These are phyloP conservation scores for Dromiciops gliroides DNA, from an alignment of 2,113 vertebrate genomes.

Conservation along the genomic window DNA sequence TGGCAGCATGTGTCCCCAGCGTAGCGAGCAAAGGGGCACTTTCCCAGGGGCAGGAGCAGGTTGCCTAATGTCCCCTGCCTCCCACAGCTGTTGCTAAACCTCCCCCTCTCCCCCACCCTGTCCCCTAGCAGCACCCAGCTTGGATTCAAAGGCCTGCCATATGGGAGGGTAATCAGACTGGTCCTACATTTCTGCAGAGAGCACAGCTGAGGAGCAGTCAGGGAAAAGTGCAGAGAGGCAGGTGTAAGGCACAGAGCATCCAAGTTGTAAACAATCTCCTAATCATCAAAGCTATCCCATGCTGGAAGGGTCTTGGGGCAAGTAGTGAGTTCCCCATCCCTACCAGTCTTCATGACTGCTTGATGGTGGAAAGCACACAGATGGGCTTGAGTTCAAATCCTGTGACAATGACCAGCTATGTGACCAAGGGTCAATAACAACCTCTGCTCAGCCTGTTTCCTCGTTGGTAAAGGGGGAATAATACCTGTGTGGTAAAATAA, in stretches of 20 bases:
- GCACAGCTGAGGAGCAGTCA: background rate
- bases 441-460: background rate
- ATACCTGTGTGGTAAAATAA: background rate
- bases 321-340: background rate
- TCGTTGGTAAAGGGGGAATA: background rate
- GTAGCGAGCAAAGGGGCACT: background rate
- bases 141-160: background rate
- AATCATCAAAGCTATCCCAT: background rate
- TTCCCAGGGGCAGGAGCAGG: no score
- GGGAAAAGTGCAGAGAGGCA: background rate
- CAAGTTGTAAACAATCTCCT: background rate
- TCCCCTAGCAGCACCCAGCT: background rate
- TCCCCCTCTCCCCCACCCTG: background rate
- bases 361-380: background rate
- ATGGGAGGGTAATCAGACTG: background rate
- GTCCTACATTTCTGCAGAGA: background rate
- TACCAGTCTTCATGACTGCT: background rate
- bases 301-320: background rate
- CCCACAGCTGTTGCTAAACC: background rate
- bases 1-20: background rate
- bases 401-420: background rate
- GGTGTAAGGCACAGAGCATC: background rate
- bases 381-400: background rate
- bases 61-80: background rate
- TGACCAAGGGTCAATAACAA: background rate